Conservation (phyloP, 2,888 invertebrate species). For the Ormyrus rosae region DNA sequence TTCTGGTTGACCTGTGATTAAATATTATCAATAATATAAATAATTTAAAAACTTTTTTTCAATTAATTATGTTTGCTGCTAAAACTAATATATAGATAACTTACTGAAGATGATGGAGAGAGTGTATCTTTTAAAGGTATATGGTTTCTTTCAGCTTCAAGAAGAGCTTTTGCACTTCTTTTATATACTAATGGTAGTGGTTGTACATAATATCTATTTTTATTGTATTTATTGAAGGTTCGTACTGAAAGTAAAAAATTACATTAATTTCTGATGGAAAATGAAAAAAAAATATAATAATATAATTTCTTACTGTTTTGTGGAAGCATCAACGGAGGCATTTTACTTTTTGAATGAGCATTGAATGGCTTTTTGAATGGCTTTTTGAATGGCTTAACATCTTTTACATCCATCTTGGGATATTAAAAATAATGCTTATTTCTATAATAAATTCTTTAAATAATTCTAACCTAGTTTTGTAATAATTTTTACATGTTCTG, state of each 20-base stretch:
- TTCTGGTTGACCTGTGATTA: not conserved
- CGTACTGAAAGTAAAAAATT: constrained; percentile 3
- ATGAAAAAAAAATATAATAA: not conserved
- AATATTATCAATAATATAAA: not conserved
- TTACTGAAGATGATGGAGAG: not conserved
- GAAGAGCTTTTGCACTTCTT: constrained; percentile 31
- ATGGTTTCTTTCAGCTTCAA: not conserved
- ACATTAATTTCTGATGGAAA: not conserved
- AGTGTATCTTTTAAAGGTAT: constrained; percentile 7
- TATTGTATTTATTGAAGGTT: constrained; percentile 4
- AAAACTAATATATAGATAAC: no score
- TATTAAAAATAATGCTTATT: no score
- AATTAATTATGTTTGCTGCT: no score
- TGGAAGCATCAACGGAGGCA: constrained; percentile 18
- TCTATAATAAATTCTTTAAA: no score
- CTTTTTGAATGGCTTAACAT: no score
- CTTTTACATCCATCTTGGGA: no score
- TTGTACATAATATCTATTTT: not conserved
- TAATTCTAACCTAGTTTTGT: no score
- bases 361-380: no score
- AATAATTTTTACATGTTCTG: no score
- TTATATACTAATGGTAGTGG: constrained; percentile 34
- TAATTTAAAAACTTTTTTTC: no score
- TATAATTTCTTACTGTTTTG: constrained; percentile 23
- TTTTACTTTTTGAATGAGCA: constrained; percentile 1